A percentile compares a stretch with the other conserved stretches of the same genome.
Conservation (phyloP, 1,140 invertebrate species). For the Pseudomyrmex concolor region DNA sequence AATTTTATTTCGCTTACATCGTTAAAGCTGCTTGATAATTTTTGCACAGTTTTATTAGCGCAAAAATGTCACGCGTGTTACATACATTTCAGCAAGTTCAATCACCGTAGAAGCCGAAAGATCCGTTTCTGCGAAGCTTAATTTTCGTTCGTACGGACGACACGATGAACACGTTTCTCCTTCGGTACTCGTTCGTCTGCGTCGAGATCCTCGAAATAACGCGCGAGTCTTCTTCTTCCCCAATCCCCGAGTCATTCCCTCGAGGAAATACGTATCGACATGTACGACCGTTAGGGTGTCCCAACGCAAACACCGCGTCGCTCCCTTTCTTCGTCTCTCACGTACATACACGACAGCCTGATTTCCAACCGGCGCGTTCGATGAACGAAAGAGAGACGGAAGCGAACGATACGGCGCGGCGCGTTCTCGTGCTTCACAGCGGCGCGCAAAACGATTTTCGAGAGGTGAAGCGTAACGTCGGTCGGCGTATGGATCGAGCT, state of each 20-base stretch:
- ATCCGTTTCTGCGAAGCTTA: constrained; percentile 3
- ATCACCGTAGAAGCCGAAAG: neutral
- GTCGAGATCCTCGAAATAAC: constrained; percentile 24
- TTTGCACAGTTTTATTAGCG: neutral
- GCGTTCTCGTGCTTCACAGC: constrained; percentile 53
- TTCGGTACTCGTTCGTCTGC: neutral
- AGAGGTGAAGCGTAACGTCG: constrained; percentile 37
- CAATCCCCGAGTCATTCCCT: neutral
- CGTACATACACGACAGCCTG: neutral
- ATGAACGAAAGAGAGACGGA: neutral
- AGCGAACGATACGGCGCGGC: constrained; percentile 24
- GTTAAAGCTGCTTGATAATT: constrained; percentile 1
- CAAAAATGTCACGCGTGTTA: neutral
- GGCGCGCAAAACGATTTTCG: constrained; percentile 55
- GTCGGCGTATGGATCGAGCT: constrained; percentile 70
- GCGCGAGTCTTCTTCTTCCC: neutral
- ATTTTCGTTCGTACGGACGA: neutral
- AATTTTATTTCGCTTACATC: neutral
- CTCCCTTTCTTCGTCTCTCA: neutral
- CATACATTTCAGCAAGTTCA: neutral
- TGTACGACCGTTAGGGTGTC: constrained; percentile 8
- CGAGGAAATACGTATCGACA: constrained; percentile 25
- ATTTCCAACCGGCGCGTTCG: neutral
- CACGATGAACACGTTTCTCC: neutral
- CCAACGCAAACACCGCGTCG: neutral